These are phyloP conservation scores for Aphelinus certus DNA, from an alignment of 1,140 invertebrate species.

Conservation along the genomic window DNA sequence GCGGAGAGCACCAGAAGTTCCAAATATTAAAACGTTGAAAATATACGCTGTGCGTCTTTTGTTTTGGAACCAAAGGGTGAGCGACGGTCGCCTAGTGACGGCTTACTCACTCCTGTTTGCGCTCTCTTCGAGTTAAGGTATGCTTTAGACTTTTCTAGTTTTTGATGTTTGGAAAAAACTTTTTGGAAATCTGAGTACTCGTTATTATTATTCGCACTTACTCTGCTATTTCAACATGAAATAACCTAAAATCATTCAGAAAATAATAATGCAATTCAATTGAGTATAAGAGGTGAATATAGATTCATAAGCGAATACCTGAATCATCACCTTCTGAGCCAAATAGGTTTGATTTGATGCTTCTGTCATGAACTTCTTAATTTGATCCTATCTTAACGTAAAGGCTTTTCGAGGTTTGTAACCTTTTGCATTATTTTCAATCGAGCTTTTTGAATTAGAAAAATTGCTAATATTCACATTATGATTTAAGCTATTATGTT, in stretches of 20 bases:
- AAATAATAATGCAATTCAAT: slow-evolving; percentile 9
- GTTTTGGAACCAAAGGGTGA: no score
- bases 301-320: background rate
- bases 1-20: slow-evolving; percentile 36
- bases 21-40: slow-evolving; percentile 17
- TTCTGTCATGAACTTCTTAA: slow-evolving; percentile 26
- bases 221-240: no score
- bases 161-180: no score
- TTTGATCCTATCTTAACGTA: slow-evolving; percentile 14
- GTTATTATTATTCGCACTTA: no score
- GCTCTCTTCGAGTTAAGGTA: no score
- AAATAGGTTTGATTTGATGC: slow-evolving; percentile 5
- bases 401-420: slow-evolving; percentile 16
- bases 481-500: background rate
- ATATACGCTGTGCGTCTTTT: no score
- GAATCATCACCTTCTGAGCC: slow-evolving; percentile 12
- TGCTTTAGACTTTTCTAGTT: no score
- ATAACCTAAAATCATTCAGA: slow-evolving; percentile 27
- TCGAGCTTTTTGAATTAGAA: slow-evolving; percentile 19
- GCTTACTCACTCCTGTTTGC: no score
- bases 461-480: slow-evolving; percentile 24
- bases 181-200: no score
- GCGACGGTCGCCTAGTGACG: no score
- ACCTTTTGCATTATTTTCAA: slow-evolving; percentile 29
- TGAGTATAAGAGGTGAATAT: background rate